phyloP scores from a whole-genome alignment of 2,113 vertebrate genomes.

The Rutilus rutilus region DNA sequence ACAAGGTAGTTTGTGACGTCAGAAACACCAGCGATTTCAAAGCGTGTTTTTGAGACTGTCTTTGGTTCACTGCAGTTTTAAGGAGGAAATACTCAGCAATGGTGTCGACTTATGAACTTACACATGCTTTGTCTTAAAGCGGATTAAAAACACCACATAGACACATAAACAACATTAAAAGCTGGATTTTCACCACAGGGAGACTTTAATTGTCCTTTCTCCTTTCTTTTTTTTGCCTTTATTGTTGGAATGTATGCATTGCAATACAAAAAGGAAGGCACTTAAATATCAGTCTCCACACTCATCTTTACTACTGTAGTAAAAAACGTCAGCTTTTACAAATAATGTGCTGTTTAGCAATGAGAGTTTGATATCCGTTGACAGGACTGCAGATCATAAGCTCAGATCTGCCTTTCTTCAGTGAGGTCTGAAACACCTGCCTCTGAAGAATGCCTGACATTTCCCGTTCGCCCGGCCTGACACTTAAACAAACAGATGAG shows the following conservation, averaged over 20 bases:
- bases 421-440: constrained; percentile 77
- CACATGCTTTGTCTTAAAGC: too few species aligned
- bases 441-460: constrained; percentile 78
- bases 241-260: neutral
- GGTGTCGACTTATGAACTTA: too few species aligned
- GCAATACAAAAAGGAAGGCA: too few species aligned
- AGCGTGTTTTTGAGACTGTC: too few species aligned
- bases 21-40: too few species aligned
- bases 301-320: neutral
- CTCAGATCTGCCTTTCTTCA: constrained; percentile 19
- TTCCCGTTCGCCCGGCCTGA: constrained; percentile 59
- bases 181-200: too few species aligned
- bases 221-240: neutral
- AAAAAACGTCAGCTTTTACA: neutral
- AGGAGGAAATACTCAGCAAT: too few species aligned
- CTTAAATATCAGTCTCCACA: neutral
- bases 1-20: too few species aligned
- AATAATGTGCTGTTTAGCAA: neutral
- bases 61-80: too few species aligned
- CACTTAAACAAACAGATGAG: constrained; percentile 62
- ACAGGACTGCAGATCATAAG: constrained; percentile 31
- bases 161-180: too few species aligned
- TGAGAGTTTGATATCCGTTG: constrained; percentile 16
- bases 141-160: too few species aligned
- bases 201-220: neutral